Evolutionary conservation across 2,113 vertebrate species (phyloP).

Genomic region (Erinaceus europaeus): DNA sequence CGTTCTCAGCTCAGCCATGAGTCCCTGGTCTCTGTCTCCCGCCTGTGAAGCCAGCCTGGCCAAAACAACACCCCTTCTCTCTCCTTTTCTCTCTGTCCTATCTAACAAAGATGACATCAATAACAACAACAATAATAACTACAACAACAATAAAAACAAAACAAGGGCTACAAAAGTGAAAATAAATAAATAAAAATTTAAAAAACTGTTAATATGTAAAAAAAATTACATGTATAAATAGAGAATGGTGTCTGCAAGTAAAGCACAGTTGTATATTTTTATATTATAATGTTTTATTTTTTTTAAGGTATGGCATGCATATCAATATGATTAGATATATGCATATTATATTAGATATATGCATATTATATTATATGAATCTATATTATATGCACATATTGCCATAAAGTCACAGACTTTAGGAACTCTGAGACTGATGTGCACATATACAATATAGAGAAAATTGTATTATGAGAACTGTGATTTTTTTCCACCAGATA

Average conservation of each 20-base stretch:
- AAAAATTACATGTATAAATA: background rate
- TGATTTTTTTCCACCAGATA: background rate
- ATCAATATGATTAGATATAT: background rate
- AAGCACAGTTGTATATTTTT: background rate
- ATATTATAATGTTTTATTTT: background rate
- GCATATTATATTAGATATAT: background rate
- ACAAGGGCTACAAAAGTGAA: too few relatives aligned
- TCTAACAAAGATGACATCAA: too few relatives aligned
- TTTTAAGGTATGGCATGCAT: background rate
- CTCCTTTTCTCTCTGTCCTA: too few relatives aligned
- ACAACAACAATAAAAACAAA: too few relatives aligned
- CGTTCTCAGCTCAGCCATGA: too few relatives aligned
- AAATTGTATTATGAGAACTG: background rate
- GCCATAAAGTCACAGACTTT: background rate
- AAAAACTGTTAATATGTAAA: too few relatives aligned
- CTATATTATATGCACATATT: background rate
- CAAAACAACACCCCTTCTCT: too few relatives aligned
- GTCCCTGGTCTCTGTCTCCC: too few relatives aligned
- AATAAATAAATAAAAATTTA: too few relatives aligned
- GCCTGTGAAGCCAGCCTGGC: too few relatives aligned
- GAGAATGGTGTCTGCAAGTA: too few relatives aligned
- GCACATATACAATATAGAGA: background rate
- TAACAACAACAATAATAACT: too few relatives aligned
- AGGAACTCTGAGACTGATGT: background rate
- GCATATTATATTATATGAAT: background rate